Base-by-base conservation (phyloP, 2,888 invertebrate genomes). In the Isotomurus palustris region DNA sequence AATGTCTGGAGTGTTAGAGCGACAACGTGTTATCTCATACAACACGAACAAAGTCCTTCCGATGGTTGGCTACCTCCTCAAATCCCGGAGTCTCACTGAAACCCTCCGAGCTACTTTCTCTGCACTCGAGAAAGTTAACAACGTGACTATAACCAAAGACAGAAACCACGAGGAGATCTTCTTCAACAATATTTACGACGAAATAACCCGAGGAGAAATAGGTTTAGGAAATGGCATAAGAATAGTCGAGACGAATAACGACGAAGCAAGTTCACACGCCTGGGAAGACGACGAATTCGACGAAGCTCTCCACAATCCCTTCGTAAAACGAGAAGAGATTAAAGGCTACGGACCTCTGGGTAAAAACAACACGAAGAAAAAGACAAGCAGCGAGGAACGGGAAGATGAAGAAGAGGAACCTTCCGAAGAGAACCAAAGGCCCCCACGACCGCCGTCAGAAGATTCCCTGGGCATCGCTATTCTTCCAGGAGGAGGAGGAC, bases 211-310 rank as follows among this genome's bases (percentile, higher is more conserved):
- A 40, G 51, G 62, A n/a, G 36, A 32, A 14, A n/a, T n/a, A n/a
- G n/a, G n/a, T n/a, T 45, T 57, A 6, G 61, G 61, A n/a, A 53
- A 51, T 19, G 64, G 60, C 12, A 38, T 65, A 14, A 32, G 53
- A n/a, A 55, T 62, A 8, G 54, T 62, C 0, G 62, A 65, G 40
- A 59, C 62, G 6, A 54, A 54, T 1, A 60, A 62, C 51, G 62
- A 65, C 43, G 55, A 48, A 21, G 62, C 41, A 1, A 57, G 59
- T 25, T 41, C 59, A 2, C 56, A 48, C 21, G 62, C 58, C 2
- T 65, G 62, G 59, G 59, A 65, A 22, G 62, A 65, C 35, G 64
- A 65, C 47, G 64, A 62, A 40, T 65, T 65, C 35, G 64, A 65
- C 12, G 52, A 60, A 24, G 60, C 59, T 1, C 48, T 65, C 6